Evolutionary conservation across 2,113 vertebrate genomes (phyloP).

Genomic region (Prinia subflava): DNA sequence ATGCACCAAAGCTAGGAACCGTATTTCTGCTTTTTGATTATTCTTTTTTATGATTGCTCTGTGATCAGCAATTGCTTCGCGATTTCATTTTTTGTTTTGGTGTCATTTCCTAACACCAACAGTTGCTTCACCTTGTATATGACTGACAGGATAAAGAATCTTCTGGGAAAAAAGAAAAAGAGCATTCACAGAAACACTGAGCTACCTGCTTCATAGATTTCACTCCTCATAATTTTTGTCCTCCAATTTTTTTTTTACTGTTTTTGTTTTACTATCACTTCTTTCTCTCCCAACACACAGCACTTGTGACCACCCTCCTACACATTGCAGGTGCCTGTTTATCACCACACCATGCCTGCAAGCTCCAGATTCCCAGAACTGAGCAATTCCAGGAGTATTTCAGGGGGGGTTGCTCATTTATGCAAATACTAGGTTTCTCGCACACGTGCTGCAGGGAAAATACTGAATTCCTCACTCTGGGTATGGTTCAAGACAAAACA

Average conservation of each 20-base stretch:
- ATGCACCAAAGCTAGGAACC: background rate
- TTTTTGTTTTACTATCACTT: background rate
- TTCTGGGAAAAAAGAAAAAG: background rate
- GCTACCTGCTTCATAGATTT: background rate
- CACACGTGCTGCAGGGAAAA: background rate
- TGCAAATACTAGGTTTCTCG: background rate
- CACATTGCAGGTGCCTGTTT: background rate
- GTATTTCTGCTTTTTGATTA: background rate
- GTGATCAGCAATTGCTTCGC: background rate
- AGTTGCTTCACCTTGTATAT: background rate
- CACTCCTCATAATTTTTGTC: fast-evolving
- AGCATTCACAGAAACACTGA: background rate
- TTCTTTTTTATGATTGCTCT: background rate
- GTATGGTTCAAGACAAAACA: background rate
- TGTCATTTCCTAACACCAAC: background rate
- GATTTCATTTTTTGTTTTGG: background rate
- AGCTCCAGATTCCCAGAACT: background rate
- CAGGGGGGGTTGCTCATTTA: background rate
- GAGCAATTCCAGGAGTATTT: background rate
- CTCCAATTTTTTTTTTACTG: background rate
- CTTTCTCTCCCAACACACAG: background rate
- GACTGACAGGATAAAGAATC: background rate
- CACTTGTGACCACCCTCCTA: background rate
- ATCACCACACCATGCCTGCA: background rate
- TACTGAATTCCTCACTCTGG: background rate